A percentile compares a stretch with the other conserved stretches of the same genome.
phyloP scores from a whole-genome alignment of 2,797 vertebrate species.

The Chaetodon trifasciatus region DNA sequence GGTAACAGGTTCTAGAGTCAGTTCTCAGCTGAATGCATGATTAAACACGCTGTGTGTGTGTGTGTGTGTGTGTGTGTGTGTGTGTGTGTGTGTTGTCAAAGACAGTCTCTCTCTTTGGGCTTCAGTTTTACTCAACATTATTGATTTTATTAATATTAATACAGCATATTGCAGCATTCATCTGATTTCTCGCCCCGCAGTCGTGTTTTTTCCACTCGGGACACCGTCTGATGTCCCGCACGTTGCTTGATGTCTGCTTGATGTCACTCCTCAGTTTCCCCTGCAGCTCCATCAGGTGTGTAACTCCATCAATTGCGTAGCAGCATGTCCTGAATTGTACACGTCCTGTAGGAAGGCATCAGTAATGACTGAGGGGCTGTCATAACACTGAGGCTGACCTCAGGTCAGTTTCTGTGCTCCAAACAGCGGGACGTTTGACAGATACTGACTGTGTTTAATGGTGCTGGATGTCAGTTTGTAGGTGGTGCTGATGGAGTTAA shows the following conservation, averaged over 20 bases:
- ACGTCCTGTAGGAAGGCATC: background rate
- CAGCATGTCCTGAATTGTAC: constrained; percentile 2
- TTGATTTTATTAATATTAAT: background rate
- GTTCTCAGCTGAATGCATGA: no score
- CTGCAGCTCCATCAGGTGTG: constrained; percentile 30
- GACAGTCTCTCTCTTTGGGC: background rate
- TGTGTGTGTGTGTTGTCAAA: no score
- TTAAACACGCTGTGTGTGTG: no score
- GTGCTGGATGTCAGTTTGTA: no score
- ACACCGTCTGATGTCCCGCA: no score
- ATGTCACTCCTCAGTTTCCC: background rate
- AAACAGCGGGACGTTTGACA: no score
- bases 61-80: no score
- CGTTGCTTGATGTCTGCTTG: background rate
- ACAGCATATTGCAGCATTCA: background rate
- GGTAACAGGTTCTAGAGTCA: no score
- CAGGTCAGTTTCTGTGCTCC: no score
- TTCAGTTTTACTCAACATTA: background rate
- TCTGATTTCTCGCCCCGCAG: background rate
- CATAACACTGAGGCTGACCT: background rate
- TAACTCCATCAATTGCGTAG: constrained; percentile 15
- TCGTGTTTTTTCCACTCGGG: background rate
- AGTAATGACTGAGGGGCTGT: background rate
- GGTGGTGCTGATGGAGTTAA: no score
- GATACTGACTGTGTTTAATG: no score